Percentiles rank a stretch among this genome's conserved stretches.
These are phyloP conservation scores for Clunio marinus DNA, from an alignment of 2,888 invertebrate genomes.

Conservation along the genomic window DNA sequence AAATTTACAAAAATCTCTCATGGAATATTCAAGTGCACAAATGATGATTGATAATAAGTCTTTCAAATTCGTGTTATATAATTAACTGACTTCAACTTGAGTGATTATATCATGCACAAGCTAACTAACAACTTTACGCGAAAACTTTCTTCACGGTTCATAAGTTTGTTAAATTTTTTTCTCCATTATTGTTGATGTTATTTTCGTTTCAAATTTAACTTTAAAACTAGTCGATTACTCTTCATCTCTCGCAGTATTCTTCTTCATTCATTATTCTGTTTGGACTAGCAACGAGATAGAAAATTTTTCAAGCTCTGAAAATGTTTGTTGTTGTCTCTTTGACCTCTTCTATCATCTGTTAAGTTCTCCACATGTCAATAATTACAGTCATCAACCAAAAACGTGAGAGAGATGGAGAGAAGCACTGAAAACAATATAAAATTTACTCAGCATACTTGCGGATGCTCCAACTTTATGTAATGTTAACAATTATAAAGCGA, in stretches of 20 bases:
- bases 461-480: neutral
- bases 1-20: too few relatives aligned
- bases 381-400: neutral
- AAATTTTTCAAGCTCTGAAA: neutral
- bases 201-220: too few relatives aligned
- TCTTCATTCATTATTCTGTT: too few relatives aligned
- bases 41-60: too few relatives aligned
- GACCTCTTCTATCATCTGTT: neutral
- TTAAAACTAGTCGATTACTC: neutral
- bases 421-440: neutral
- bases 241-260: too few relatives aligned
- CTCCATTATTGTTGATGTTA: neutral
- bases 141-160: neutral
- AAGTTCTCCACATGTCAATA: neutral
- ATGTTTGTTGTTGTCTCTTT: neutral
- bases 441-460: neutral
- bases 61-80: too few relatives aligned
- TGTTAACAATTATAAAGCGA: neutral
- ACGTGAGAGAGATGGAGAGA: neutral
- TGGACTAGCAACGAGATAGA: too few relatives aligned
- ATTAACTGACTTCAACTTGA: too few relatives aligned
- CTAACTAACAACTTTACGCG: too few relatives aligned
- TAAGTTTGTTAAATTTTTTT: neutral
- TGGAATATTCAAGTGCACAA: too few relatives aligned
- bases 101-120: too few relatives aligned